phyloP scores from a whole-genome alignment of 2,888 invertebrate species.

The Sylvicola fuscatus region DNA sequence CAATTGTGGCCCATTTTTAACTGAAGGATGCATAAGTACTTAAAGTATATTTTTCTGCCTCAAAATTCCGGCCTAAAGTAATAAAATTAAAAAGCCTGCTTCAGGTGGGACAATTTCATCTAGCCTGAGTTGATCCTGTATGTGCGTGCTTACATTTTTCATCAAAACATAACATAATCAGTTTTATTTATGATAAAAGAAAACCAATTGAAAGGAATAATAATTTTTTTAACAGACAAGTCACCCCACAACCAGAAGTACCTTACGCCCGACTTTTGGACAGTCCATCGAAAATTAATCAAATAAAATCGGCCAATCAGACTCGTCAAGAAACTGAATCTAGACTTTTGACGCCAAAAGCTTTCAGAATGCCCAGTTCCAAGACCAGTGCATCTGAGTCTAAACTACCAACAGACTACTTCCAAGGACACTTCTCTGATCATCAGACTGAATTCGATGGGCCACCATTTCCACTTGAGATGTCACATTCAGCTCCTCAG shows the following conservation, averaged over 20 bases:
- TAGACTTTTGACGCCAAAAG: conserved; percentile 5
- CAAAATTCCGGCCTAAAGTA: no score
- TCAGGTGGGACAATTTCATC: no score
- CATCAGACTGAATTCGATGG: conserved; percentile 28
- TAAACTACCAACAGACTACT: conserved; percentile 31
- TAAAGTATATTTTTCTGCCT: no score
- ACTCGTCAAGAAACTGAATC: conserved; percentile 31
- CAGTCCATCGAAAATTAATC: conserved; percentile 26
- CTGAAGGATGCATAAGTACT: no score
- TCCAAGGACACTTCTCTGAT: conserved; percentile 23
- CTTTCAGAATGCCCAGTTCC: conserved; percentile 33
- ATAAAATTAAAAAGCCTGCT: no score
- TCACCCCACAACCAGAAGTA: conserved; percentile 30
- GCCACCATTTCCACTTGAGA: conserved; percentile 7
- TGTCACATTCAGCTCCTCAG: conserved; percentile 26
- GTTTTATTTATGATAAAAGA: not conserved
- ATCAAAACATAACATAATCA: no score
- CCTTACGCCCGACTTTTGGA: conserved; percentile 66
- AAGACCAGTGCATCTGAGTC: conserved; percentile 78
- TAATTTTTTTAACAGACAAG: conserved; percentile 1
- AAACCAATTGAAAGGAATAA: no score
- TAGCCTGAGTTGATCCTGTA: no score
- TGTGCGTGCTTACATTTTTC: no score
- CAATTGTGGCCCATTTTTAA: not conserved
- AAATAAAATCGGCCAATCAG: conserved; percentile 24